Evolutionary conservation across 2,113 vertebrate genomes (phyloP), one percentile per base, ranked within the genome.

Genomic region (Cynocephalus volans): DNA sequence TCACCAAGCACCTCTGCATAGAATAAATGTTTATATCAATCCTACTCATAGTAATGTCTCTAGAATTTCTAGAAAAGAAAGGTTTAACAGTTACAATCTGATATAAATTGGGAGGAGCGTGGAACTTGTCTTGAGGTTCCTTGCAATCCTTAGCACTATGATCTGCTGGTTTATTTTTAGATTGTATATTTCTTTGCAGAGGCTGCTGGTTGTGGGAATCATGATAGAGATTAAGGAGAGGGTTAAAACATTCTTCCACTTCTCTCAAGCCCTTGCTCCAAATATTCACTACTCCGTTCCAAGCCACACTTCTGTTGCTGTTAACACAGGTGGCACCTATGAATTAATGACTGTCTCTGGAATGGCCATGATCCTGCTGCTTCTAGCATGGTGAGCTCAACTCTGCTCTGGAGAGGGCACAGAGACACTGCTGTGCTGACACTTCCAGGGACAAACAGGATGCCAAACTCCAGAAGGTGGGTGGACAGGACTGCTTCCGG

Each of bases 21-120:
- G 58, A 26, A 33, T 72, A n/a, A 50, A 26, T 26, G 6, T 62
- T 80, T 58, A 15, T 41, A 24, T 6, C 45, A 81, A 31, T 60
- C n/a, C 64, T 69, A 5, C 31, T 69, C 19, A 81, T 28, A 50
- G 21, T n/a, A 36, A 31, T 65, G 45, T 62, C 31, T 62, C 31
- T 50, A 21, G 58, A 82, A 75, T 69, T 93, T 62, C n/a, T 36
- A 56, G 70, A 73, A 81, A 95, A 88, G 52, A 17, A 91, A 79
- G 5, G 4, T 21, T 64, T 95, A 62, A n/a, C 26, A 76, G 31
- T 76, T 76, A 41, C 19, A 50, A 31, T 23, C 41, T 84, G 14
- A 31, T 86, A 87, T 65, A 83, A 80, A 94, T 31, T 75, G 50
- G 60, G 19, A 67, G 69, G 23, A 33, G 19, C 6, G n/a, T 31